Percentiles rank a stretch among this genome's conserved stretches.
Conservation (phyloP, 2,888 invertebrate genomes). For the Congeria kusceri region DNA sequence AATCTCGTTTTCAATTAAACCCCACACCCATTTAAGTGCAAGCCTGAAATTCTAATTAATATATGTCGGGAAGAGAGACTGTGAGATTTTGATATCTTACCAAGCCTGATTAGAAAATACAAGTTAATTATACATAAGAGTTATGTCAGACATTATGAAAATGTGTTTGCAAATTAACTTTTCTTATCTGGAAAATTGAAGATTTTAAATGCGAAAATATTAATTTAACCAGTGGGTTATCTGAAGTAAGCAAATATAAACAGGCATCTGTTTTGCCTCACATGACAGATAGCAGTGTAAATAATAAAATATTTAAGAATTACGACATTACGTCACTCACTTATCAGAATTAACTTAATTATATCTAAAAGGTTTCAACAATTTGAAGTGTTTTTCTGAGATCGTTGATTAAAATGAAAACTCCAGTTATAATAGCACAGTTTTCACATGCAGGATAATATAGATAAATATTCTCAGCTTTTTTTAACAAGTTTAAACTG, state of each 20-base stretch:
- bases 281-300: slow-evolving; percentile 61
- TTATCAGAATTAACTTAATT: slow-evolving; percentile 71
- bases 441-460: slow-evolving; percentile 12
- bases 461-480: neutral
- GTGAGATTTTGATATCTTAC: slow-evolving; percentile 31
- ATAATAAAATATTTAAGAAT: slow-evolving; percentile 66
- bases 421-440: slow-evolving; percentile 48
- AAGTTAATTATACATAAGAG: slow-evolving; percentile 64
- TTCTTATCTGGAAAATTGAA: slow-evolving; percentile 58
- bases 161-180: slow-evolving; percentile 68
- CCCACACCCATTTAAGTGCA: too few species aligned
- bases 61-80: slow-evolving; percentile 55
- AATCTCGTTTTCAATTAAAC: too few species aligned
- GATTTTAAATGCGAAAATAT: slow-evolving; percentile 67
- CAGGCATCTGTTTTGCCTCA: slow-evolving; percentile 61
- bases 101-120: slow-evolving; percentile 35
- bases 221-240: slow-evolving; percentile 66
- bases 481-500: too few species aligned
- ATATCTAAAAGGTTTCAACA: slow-evolving; percentile 67
- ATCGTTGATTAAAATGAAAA: slow-evolving; percentile 63
- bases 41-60: slow-evolving; percentile 56
- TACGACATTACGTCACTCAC: slow-evolving; percentile 59
- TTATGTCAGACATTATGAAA: slow-evolving; percentile 66
- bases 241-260: slow-evolving; percentile 53
- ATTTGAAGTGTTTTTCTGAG: slow-evolving; percentile 62